Evolutionary conservation across 2,113 vertebrate species (phyloP).

Genomic region (Silurus glanis): DNA sequence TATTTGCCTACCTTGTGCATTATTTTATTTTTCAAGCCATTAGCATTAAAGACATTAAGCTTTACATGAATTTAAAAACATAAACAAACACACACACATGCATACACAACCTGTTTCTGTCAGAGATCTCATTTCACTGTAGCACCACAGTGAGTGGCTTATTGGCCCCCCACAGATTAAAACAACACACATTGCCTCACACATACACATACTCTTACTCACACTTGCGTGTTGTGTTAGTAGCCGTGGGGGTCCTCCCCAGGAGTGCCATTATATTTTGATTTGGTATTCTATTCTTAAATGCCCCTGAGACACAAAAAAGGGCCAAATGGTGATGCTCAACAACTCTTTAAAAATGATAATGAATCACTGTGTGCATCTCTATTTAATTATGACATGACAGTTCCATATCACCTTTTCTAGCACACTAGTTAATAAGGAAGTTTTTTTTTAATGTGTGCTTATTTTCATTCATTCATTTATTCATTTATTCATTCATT

Average conservation of each 20-base stretch:
- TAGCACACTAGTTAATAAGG: neutral
- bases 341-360: neutral
- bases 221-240: conserved; percentile 52
- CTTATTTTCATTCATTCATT: neutral
- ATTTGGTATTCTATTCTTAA: conserved; percentile 57
- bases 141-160: conserved; percentile 24
- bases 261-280: conserved; percentile 58
- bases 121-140: conserved; percentile 23
- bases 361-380: conserved; percentile 34
- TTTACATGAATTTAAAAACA: neutral
- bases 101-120: neutral
- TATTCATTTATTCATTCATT: no score
- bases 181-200: conserved; percentile 49
- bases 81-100: neutral
- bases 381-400: conserved; percentile 10
- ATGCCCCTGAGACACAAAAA: conserved; percentile 46
- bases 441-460: neutral
- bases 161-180: conserved; percentile 40
- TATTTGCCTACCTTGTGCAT: neutral
- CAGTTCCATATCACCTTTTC: neutral
- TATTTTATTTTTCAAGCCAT: neutral
- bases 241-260: conserved; percentile 48
- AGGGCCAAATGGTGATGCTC: conserved; percentile 42
- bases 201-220: conserved; percentile 41
- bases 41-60: neutral